Evolutionary conservation across 1,140 invertebrate species (phyloP).

Genomic region (Laupala kohalensis): DNA sequence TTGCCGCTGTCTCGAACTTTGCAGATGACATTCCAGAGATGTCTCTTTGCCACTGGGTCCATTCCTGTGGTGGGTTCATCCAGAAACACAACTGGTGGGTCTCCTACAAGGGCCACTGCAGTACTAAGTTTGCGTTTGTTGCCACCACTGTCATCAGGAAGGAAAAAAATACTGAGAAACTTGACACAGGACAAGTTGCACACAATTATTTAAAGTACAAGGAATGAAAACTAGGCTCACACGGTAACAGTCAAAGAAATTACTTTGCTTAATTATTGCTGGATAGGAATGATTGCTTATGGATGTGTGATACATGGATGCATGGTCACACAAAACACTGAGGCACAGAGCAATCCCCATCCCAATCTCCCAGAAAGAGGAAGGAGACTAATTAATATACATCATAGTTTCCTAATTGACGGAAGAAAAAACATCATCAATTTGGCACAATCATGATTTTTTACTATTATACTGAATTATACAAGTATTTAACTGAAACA

Average conservation of each 20-base stretch:
- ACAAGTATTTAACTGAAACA: too few relatives aligned
- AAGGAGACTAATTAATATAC: too few relatives aligned
- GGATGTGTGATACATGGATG: neutral
- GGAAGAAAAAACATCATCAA: too few relatives aligned
- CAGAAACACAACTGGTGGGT: slow-evolving; percentile 65
- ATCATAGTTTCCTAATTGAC: too few relatives aligned
- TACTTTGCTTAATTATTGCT: neutral
- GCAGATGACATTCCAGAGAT: slow-evolving; percentile 61
- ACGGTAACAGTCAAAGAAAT: neutral
- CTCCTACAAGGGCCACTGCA: slow-evolving; percentile 66
- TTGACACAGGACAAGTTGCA: too few relatives aligned
- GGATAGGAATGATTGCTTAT: neutral
- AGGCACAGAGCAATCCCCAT: too few relatives aligned
- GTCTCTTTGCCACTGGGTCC: slow-evolving; percentile 69
- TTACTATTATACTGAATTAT: too few relatives aligned
- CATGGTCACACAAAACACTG: neutral
- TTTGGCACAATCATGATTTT: too few relatives aligned
- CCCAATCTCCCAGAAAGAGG: too few relatives aligned
- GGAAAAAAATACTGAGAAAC: too few relatives aligned
- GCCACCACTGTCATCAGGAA: slow-evolving; percentile 7
- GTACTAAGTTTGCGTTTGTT: slow-evolving; percentile 73
- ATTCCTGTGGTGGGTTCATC: slow-evolving; percentile 70
- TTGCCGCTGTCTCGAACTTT: slow-evolving; percentile 46
- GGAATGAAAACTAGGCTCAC: neutral
- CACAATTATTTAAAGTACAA: neutral